phyloP scores from a whole-genome alignment of 2,113 vertebrate species.

The Furnarius figulus region DNA sequence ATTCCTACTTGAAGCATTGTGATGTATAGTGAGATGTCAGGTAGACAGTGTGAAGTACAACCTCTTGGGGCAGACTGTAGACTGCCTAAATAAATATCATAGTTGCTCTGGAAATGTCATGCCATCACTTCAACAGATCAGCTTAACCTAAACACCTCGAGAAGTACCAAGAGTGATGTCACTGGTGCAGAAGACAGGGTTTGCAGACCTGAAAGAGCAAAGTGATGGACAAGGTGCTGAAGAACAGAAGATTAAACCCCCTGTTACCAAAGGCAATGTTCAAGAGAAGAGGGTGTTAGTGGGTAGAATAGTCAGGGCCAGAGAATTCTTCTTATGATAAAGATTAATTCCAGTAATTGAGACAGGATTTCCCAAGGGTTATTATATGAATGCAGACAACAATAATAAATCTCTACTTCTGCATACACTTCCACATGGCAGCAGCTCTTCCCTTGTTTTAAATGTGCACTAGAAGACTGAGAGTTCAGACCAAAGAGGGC shows the following conservation, averaged over 20 bases:
- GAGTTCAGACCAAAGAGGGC: neutral
- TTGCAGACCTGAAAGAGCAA: neutral
- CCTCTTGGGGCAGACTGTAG: neutral
- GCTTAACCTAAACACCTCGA: slow-evolving; percentile 2
- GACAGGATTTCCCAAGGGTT: neutral
- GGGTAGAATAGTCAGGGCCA: neutral
- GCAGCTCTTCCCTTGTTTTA: neutral
- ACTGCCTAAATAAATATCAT: neutral
- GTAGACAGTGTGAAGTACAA: neutral
- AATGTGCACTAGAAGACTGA: neutral
- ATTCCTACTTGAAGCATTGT: neutral
- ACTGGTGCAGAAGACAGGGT: neutral
- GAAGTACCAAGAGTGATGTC: neutral
- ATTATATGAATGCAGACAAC: neutral
- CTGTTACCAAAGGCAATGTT: neutral
- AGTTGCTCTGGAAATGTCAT: neutral
- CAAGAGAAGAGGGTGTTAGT: neutral
- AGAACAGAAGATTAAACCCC: neutral
- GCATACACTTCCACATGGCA: neutral
- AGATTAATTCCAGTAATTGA: neutral
- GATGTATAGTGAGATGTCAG: neutral
- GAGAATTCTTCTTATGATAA: neutral
- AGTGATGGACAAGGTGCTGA: slow-evolving; percentile 26
- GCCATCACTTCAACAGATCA: slow-evolving; percentile 16
- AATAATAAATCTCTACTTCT: neutral